phyloP scores from a whole-genome alignment of 1,140 invertebrate species.

The Tetragnatha versicolor region DNA sequence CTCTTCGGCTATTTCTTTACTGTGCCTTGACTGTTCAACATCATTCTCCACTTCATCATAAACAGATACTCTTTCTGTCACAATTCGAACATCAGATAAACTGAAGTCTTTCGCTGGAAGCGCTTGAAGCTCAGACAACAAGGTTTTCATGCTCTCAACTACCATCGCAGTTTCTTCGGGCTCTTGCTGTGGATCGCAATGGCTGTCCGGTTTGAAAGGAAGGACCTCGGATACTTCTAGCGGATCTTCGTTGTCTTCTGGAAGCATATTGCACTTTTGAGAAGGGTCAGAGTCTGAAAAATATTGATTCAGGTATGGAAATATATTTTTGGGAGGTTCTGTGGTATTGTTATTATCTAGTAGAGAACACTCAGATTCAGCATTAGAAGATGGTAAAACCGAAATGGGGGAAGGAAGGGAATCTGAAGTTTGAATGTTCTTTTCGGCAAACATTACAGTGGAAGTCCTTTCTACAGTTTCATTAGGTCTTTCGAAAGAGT shows the following conservation, averaged over 20 bases:
- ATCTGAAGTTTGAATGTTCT: constrained; percentile 19
- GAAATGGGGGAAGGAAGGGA: not conserved
- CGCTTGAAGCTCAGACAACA: too few species aligned
- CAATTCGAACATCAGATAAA: too few species aligned
- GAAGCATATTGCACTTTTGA: not conserved
- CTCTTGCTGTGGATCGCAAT: not conserved
- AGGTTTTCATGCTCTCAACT: not conserved
- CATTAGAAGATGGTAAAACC: constrained; percentile 36
- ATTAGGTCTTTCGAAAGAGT: not conserved
- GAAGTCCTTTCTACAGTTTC: not conserved
- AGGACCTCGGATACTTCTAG: constrained; percentile 10
- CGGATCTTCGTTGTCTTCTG: not conserved
- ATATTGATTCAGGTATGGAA: constrained; percentile 18
- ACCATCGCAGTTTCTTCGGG: not conserved
- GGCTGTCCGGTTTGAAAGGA: not conserved
- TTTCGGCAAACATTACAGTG: not conserved
- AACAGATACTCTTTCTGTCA: too few species aligned
- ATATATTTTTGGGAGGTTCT: too few species aligned
- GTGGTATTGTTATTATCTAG: not conserved
- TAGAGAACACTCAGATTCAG: constrained; percentile 10
- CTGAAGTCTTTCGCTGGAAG: too few species aligned
- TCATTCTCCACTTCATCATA: too few species aligned
- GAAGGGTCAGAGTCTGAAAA: constrained; percentile 23
- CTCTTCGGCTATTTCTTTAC: too few species aligned
- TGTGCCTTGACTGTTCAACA: too few species aligned